A percentile compares a stretch with the other conserved stretches of the same genome.
Evolutionary conservation across 2,888 invertebrate species (phyloP).

Genomic region (Calliscelio sp.): DNA sequence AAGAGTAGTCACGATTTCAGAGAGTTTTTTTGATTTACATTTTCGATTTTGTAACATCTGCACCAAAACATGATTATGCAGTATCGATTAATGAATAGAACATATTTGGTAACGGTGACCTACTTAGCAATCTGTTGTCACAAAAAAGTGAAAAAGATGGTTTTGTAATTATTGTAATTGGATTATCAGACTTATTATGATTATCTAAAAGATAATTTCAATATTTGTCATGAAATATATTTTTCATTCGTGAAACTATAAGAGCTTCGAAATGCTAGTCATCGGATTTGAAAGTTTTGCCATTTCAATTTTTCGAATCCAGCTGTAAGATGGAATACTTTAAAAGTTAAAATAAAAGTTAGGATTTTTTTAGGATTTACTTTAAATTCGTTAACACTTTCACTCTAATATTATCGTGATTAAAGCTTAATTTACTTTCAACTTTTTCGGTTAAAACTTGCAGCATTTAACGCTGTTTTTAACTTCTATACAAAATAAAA

Average conservation of each 20-base stretch:
- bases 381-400: too few species aligned
- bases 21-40: background rate
- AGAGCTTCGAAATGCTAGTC: too few species aligned
- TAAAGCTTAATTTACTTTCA: too few species aligned
- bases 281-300: too few species aligned
- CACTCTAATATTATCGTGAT: too few species aligned
- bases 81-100: conserved; percentile 31
- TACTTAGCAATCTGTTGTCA: conserved; percentile 18
- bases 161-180: conserved; percentile 14
- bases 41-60: conserved; percentile 55
- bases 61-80: conserved; percentile 32
- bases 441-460: too few species aligned
- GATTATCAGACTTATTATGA: background rate
- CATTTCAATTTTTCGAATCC: background rate
- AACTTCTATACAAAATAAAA: too few species aligned
- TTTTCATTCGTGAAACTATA: too few species aligned
- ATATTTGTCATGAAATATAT: too few species aligned
- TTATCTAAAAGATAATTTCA: too few species aligned
- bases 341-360: background rate
- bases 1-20: too few species aligned
- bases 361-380: background rate
- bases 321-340: background rate
- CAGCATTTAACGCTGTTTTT: too few species aligned
- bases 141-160: background rate
- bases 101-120: conserved; percentile 19